Percentiles rank a stretch among this genome's conserved stretches.
phyloP scores from a whole-genome alignment of 1,140 invertebrate genomes.

The Lycorma delicatula region DNA sequence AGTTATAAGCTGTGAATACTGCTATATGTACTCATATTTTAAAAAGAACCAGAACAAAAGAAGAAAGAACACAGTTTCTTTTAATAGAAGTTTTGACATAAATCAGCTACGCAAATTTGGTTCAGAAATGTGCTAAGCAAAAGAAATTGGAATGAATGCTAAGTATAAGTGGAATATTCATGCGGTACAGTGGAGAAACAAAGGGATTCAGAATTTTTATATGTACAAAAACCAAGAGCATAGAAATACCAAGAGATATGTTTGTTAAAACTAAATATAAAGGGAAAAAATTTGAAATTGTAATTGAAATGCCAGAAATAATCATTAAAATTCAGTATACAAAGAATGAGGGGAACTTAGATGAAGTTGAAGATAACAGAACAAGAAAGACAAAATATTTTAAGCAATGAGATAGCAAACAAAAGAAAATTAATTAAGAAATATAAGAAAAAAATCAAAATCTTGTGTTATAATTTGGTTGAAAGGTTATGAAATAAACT shows the following conservation, averaged over 20 bases:
- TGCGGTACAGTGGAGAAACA: neutral
- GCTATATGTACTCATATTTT: slow-evolving; percentile 30
- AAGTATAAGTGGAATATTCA: slow-evolving; percentile 32
- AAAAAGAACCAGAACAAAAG: slow-evolving; percentile 19
- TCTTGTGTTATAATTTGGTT: neutral
- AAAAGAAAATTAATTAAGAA: no score
- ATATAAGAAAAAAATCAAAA: no score
- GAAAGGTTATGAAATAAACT: neutral
- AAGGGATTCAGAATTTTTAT: neutral
- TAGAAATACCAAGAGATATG: neutral
- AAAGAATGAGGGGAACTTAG: neutral
- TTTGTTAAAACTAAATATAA: neutral
- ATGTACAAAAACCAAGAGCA: neutral
- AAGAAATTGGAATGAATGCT: slow-evolving; percentile 35
- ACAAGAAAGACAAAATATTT: no score
- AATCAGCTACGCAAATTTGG: slow-evolving; percentile 34
- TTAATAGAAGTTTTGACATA: slow-evolving; percentile 15
- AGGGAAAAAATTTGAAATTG: neutral
- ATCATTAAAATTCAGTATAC: neutral
- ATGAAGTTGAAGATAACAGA: no score
- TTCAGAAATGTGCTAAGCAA: slow-evolving; percentile 33
- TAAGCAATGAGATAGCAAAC: no score
- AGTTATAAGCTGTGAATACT: slow-evolving; percentile 34
- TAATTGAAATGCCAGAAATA: neutral
- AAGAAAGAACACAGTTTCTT: slow-evolving; percentile 32